Evolutionary conservation across 2,113 vertebrate genomes (phyloP), one percentile per base, ranked within the genome.

Genomic region (Morone chrysops): DNA sequence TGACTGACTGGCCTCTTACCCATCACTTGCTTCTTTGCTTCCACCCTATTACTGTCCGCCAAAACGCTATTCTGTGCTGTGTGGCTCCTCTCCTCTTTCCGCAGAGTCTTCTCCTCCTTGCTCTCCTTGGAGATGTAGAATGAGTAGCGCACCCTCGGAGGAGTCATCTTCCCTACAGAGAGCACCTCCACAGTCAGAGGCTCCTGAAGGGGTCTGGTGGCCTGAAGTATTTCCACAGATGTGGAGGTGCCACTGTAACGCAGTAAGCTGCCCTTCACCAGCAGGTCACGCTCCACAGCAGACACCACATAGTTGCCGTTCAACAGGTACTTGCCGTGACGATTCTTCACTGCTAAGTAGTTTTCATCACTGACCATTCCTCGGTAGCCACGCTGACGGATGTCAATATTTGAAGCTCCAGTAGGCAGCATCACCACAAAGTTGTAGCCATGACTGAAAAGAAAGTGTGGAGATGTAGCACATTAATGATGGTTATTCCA

Each of bases 81-180:
- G 61, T 93, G 95, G 67, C 92, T 87, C 45, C 48, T 82, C 5
- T 87, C 89, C 10, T 96, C 96, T 79, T 97, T 97, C 84, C 87
- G 90, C 70, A 94, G 93, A 14, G 90, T 81, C 59, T 96, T 97
- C 82, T 96, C 96, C 47, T 97, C 97, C 67, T 96, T 96, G 79
- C 90, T 97, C 75, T 98, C 97, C 75, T 97, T 97, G 77, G 96
- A 89, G 48, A 98, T 93, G 81, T 97, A 99, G 93, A 97, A 99
- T 76, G 98, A 98, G 87, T 99, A 99, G 57, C 98, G 97, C 0
- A 99, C 96, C 1, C 98, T 96, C 0, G 98, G 98, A 0, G 98
- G 98, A 0, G 98, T 99, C 97, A 99, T 99, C 94, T 98, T 98
- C 8, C 98, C 98, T 40, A 99, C 97, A 0, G 97, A 98, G 25